Base-by-base conservation (phyloP, 2,888 invertebrate genomes). In the Diaperis boleti region DNA sequence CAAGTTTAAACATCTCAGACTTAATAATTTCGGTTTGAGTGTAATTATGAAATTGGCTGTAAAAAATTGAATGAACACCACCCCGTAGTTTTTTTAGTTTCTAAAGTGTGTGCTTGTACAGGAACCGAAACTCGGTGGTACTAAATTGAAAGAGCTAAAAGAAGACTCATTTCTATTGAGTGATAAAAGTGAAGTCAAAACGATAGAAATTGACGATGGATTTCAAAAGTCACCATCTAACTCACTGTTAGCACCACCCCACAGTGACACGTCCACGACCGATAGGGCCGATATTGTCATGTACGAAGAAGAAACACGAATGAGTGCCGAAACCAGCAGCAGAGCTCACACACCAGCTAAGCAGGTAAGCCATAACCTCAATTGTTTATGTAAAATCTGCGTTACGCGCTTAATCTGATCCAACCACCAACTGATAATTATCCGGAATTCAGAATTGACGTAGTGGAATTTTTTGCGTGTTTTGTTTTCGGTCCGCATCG, bases 281-380 rank as follows among this genome's bases (percentile, higher is more conserved):
- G 64, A 59, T 45, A 62, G 71, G 4, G 63, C 71, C 14, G 79
- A 79, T 63, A 71, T 79, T 57, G 83, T 89, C 20, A 89, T 89
- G 76, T 89, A 89, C 73, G 90, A 90, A 75, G 90, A 90, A 77
- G 90, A 90, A 72, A 90, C 90, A 3, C 87, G 89, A 66, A 90
- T 90, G 90, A 90, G 89, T 83, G 89, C 89, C 14, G 90, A 90
- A 75, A 86, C 69, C 10, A 76, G 69, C 60, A 77, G 76, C 52
- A 65, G 81, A 49, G 79, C 79, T 11, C 80, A 80, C 66, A 82
- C 81, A n/a, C 81, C 81, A 17, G 62, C 79, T 1, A 81, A 81
- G 74, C 81, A 82, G 72, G 79, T 80, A 63, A 67, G 39, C 10
- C 3, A 13, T 33, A 22, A 20, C 31, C 31, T 31, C n/a, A 31